Conservation (phyloP, 2,113 vertebrate species). For the Himantopus leucocephalus region DNA sequence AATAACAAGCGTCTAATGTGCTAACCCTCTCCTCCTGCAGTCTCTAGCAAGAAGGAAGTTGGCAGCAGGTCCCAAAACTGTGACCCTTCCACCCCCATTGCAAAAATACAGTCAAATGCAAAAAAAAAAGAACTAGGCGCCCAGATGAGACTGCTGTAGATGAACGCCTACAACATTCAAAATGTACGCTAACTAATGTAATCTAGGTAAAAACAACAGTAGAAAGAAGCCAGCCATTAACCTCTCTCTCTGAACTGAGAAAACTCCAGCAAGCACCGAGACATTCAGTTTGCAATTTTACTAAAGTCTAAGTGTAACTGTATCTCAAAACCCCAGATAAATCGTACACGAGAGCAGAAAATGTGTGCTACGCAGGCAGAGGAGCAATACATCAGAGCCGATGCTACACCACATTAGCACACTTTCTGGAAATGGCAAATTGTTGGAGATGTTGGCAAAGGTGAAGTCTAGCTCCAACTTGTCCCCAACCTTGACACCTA, state of each 20-base stretch:
- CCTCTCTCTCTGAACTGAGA: not conserved
- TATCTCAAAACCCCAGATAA: not conserved
- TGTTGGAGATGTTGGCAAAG: not conserved
- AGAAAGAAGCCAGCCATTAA: not conserved
- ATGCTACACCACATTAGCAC: no score
- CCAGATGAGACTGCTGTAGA: not conserved
- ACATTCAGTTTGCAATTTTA: not conserved
- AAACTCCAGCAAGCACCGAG: not conserved
- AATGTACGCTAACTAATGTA: not conserved
- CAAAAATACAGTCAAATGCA: not conserved
- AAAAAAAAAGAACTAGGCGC: not conserved
- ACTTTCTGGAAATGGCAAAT: not conserved
- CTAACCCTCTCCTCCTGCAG: not conserved
- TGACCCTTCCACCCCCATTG: accelerated
- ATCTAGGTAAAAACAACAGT: not conserved
- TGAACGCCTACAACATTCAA: not conserved
- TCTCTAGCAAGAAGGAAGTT: not conserved
- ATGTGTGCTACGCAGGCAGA: not conserved
- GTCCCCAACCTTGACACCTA: not conserved
- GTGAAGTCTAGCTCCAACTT: not conserved
- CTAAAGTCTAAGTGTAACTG: not conserved
- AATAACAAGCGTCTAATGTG: not conserved
- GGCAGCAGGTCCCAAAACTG: not conserved
- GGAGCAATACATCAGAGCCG: not conserved
- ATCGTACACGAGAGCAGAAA: not conserved